Evolutionary conservation across 2,113 vertebrate genomes (phyloP).

Genomic region (Dissostichus mawsoni): DNA sequence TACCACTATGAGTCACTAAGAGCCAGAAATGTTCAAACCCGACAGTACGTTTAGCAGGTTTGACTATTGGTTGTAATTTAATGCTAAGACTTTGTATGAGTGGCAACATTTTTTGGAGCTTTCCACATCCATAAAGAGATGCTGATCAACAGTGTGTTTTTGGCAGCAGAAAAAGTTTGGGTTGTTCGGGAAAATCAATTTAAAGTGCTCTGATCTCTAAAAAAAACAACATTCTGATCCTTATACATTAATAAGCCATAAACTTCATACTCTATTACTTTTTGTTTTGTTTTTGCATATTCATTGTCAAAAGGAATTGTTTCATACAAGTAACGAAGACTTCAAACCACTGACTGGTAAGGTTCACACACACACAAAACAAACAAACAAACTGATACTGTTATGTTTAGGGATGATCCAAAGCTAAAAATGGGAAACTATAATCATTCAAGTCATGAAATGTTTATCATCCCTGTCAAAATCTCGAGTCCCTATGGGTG

Average conservation of each 20-base stretch:
- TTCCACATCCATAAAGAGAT: background rate
- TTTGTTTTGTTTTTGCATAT: constrained; percentile 23
- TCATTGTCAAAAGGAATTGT: constrained; percentile 38
- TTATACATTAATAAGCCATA: too few species aligned
- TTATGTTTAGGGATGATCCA: too few species aligned
- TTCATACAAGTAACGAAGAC: constrained; percentile 41
- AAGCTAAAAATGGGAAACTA: background rate
- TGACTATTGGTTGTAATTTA: too few species aligned
- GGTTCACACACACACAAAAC: background rate
- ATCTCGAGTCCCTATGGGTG: too few species aligned
- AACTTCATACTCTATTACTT: too few species aligned
- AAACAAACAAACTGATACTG: background rate
- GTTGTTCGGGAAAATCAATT: background rate
- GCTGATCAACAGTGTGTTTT: background rate
- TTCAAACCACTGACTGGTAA: constrained; percentile 47
- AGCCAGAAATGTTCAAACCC: background rate
- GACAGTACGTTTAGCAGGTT: background rate
- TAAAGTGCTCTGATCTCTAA: background rate
- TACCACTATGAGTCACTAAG: background rate
- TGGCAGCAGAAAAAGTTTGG: background rate
- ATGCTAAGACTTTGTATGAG: background rate
- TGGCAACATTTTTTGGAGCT: background rate
- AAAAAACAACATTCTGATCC: background rate
- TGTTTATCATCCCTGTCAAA: background rate
- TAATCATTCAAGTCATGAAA: background rate